phyloP scores from a whole-genome alignment of 92 coral and sea anemone species.

The Montipora capitata region DNA sequence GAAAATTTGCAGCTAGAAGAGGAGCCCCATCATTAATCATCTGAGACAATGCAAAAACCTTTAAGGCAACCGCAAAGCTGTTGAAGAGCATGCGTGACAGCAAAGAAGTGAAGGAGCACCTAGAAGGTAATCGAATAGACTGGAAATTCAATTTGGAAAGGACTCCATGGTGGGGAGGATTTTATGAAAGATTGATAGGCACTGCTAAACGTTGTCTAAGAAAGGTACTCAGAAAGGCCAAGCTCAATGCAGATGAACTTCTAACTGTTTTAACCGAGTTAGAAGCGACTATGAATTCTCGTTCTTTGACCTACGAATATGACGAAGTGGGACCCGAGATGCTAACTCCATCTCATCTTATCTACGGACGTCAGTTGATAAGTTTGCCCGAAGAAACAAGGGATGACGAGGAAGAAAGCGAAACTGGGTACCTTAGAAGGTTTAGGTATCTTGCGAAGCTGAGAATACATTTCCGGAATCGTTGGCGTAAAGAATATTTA shows the following conservation, averaged over 20 bases:
- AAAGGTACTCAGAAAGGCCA: conserved; percentile 34
- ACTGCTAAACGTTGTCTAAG: conserved; percentile 18
- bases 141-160: conserved; percentile 42
- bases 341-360: conserved; percentile 41
- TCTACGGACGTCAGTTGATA: conserved; percentile 30
- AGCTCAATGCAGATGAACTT: conserved; percentile 22
- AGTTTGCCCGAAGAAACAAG: conserved; percentile 5
- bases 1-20: conserved; percentile 31
- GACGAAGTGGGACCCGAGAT: conserved; percentile 50
- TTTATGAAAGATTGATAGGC: conserved; percentile 22
- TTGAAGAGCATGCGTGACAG: conserved; percentile 32
- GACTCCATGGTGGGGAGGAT: conserved; percentile 72
- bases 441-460: conserved; percentile 42
- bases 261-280: conserved; percentile 14
- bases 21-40: conserved; percentile 26
- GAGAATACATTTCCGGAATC: conserved; percentile 46
- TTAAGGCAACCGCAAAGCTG: conserved; percentile 19
- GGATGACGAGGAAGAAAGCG: conserved; percentile 17
- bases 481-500: conserved; percentile 45
- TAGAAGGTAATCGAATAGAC: conserved; percentile 35
- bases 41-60: conserved; percentile 32
- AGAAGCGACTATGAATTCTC: conserved; percentile 29
- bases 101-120: conserved; percentile 36
- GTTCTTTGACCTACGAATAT: conserved; percentile 39
- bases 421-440: conserved; percentile 15